These are phyloP conservation scores for Equus przewalskii DNA, from an alignment of 2,113 vertebrate species.

Conservation along the genomic window DNA sequence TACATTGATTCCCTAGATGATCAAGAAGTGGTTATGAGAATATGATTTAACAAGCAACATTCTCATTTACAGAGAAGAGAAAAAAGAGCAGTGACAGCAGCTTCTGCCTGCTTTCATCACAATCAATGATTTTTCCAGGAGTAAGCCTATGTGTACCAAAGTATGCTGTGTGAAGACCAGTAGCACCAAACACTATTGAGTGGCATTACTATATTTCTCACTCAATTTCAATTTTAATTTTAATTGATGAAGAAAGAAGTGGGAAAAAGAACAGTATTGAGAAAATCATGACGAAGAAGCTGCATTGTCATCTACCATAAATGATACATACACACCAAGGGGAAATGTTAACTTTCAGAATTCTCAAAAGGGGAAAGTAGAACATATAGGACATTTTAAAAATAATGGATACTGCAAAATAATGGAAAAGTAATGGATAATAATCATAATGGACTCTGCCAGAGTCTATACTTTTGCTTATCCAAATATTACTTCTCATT, in stretches of 20 bases:
- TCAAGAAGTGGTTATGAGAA: not conserved
- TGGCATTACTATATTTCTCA: not conserved
- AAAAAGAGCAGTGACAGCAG: not conserved
- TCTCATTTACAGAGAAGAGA: slow-evolving; percentile 9
- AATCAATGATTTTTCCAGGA: not conserved
- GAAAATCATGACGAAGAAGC: not conserved
- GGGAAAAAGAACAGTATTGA: not conserved
- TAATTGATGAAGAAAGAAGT: not conserved
- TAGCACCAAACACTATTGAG: too few relatives aligned
- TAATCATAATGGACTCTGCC: not conserved
- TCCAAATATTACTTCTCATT: not conserved
- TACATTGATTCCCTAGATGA: not conserved
- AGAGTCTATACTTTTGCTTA: not conserved
- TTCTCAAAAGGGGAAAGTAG: not conserved
- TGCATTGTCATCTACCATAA: not conserved
- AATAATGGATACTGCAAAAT: not conserved
- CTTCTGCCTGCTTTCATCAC: not conserved
- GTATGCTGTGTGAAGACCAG: not conserved
- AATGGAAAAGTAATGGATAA: not conserved
- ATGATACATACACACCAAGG: not conserved
- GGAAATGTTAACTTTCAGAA: not conserved
- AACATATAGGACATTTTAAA: not conserved
- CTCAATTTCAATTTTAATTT: not conserved
- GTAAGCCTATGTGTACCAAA: not conserved
- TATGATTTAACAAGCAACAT: not conserved